Conservation (phyloP, 1,140 invertebrate species). For the Tetramorium simillimum region DNA sequence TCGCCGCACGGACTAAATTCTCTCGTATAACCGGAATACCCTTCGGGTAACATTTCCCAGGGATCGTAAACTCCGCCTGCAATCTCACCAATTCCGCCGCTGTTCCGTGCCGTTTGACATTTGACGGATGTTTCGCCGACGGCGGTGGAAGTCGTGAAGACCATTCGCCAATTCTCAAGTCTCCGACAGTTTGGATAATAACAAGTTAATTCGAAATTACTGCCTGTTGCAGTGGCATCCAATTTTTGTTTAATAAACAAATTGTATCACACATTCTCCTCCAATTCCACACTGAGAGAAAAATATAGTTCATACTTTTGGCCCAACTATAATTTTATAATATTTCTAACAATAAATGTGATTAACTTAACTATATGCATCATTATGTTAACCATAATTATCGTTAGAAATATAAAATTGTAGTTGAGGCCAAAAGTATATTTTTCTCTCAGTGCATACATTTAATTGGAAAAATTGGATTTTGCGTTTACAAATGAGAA, state of each 20-base stretch:
- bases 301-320: too few species aligned
- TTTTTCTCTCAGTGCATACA: too few species aligned
- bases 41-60: neutral
- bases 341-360: too few species aligned
- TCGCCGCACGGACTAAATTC: neutral
- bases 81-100: neutral
- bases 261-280: neutral
- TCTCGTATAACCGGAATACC: slow-evolving; percentile 2
- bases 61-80: slow-evolving; percentile 7
- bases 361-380: too few species aligned
- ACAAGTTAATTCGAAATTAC: neutral
- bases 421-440: too few species aligned
- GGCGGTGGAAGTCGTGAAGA: neutral
- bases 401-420: too few species aligned
- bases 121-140: neutral
- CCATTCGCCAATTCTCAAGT: neutral
- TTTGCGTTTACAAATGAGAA: neutral
- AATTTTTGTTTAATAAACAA: neutral
- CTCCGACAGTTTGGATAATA: neutral
- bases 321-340: too few species aligned
- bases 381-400: too few species aligned
- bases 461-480: neutral
- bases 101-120: slow-evolving; percentile 8
- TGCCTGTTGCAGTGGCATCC: neutral
- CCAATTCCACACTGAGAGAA: too few species aligned